A percentile compares a stretch with the other conserved stretches of the same genome.
phyloP scores from a whole-genome alignment of 2,888 invertebrate species.

The Oxycera nigricornis region DNA sequence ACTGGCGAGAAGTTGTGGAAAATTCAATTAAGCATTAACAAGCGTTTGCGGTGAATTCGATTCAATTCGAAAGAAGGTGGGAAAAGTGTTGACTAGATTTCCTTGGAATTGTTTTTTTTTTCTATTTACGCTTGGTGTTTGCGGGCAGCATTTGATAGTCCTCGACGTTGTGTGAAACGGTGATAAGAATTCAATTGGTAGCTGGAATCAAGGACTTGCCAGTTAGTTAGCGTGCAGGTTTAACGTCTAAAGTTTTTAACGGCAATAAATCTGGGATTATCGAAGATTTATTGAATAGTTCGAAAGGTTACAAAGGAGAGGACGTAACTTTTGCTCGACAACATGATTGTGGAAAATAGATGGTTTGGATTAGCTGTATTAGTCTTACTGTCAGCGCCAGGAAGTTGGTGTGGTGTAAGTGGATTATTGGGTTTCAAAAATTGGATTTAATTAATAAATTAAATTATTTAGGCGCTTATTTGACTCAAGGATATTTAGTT shows the following conservation, averaged over 20 bases:
- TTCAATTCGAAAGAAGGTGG: neutral
- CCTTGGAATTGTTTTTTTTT: neutral
- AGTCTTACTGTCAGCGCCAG: neutral
- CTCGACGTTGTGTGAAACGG: neutral
- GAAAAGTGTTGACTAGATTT: neutral
- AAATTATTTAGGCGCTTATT: no score
- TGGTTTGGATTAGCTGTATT: neutral
- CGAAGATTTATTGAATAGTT: neutral
- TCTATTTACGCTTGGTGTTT: neutral
- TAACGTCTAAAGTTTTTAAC: neutral
- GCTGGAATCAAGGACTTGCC: neutral
- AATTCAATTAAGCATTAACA: constrained; percentile 6
- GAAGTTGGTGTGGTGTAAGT: neutral
- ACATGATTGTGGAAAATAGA: neutral
- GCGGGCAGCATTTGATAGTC: neutral
- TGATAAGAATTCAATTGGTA: constrained; percentile 13
- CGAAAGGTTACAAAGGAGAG: neutral
- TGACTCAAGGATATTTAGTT: no score
- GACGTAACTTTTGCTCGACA: neutral
- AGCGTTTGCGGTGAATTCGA: neutral
- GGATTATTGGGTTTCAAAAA: no score
- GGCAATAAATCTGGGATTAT: neutral
- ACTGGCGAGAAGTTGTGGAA: neutral
- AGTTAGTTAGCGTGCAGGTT: neutral
- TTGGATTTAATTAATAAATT: no score